A percentile compares a stretch with the other conserved stretches of the same genome.
phyloP scores from a whole-genome alignment of 1,140 invertebrate species.

The Leptinotarsa lineolata region DNA sequence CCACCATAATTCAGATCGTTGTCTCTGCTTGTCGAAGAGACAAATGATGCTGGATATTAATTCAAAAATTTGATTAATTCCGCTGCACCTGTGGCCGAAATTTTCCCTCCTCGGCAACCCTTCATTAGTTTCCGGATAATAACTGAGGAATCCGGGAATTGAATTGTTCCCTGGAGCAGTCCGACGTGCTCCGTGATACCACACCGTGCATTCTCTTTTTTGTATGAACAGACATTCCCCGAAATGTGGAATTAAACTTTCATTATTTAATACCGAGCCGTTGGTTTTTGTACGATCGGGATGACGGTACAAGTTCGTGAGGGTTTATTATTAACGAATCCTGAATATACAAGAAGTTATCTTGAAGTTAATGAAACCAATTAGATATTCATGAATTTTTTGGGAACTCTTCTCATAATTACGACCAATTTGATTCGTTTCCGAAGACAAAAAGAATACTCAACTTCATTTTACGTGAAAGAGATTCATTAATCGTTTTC shows the following conservation, averaged over 20 bases:
- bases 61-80: not conserved
- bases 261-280: not conserved
- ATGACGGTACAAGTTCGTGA: not conserved
- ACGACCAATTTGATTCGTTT: too few relatives aligned
- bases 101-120: not conserved
- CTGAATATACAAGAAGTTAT: too few relatives aligned
- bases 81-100: not conserved
- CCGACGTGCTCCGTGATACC: not conserved
- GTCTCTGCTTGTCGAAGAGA: too few relatives aligned
- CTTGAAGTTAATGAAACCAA: not conserved
- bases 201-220: conserved; percentile 2
- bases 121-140: conserved; percentile 3
- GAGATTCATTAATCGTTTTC: too few relatives aligned
- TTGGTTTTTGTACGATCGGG: not conserved
- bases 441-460: too few relatives aligned
- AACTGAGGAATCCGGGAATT: conserved; percentile 5
- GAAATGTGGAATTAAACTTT: conserved; percentile 2
- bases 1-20: not conserved
- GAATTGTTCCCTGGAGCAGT: not conserved
- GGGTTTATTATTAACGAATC: not conserved
- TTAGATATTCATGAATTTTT: not conserved
- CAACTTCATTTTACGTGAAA: too few relatives aligned
- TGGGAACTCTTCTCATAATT: not conserved
- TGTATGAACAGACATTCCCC: not conserved
- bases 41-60: not conserved